Evolutionary conservation across 2,797 vertebrate genomes (phyloP).

Genomic region (Tolypeutes matacus): DNA sequence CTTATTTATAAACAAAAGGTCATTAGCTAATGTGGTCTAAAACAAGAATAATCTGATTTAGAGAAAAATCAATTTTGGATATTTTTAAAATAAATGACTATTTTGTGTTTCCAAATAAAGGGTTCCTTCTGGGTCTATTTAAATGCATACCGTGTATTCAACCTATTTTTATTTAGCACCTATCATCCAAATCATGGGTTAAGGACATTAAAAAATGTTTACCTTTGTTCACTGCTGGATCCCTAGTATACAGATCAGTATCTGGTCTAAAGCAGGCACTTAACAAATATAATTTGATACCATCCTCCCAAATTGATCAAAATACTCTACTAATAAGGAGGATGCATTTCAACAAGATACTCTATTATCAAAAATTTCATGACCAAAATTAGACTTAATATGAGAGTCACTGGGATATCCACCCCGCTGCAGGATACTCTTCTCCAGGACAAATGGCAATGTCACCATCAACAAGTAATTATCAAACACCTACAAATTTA

Average conservation of each 20-base stretch:
- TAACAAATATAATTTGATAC: constrained; percentile 6
- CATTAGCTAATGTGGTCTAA: constrained; percentile 9
- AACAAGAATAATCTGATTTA: constrained; percentile 53
- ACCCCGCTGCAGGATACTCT: neutral
- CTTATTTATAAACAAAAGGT: constrained; percentile 26
- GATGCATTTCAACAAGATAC: constrained; percentile 6
- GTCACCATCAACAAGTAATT: constrained; percentile 32
- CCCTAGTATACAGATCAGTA: neutral
- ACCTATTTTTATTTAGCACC: neutral
- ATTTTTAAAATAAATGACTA: constrained; percentile 43
- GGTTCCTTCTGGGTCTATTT: constrained; percentile 9
- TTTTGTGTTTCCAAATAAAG: constrained; percentile 56
- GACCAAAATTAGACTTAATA: constrained; percentile 45
- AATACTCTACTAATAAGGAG: constrained; percentile 7
- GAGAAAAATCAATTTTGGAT: constrained; percentile 56
- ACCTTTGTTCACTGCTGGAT: neutral
- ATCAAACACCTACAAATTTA: constrained; percentile 57
- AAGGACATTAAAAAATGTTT: constrained; percentile 29
- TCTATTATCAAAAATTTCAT: constrained; percentile 25
- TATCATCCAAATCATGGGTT: neutral
- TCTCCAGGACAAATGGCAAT: constrained; percentile 7
- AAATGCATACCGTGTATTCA: constrained; percentile 13
- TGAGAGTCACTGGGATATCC: neutral
- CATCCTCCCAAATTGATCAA: constrained; percentile 20
- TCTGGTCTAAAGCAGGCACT: neutral